A percentile compares a stretch with the other conserved stretches of the same genome.
These are phyloP conservation scores for Drosophila tsacasi DNA, from an alignment of 1,140 invertebrate genomes.

Conservation along the genomic window DNA sequence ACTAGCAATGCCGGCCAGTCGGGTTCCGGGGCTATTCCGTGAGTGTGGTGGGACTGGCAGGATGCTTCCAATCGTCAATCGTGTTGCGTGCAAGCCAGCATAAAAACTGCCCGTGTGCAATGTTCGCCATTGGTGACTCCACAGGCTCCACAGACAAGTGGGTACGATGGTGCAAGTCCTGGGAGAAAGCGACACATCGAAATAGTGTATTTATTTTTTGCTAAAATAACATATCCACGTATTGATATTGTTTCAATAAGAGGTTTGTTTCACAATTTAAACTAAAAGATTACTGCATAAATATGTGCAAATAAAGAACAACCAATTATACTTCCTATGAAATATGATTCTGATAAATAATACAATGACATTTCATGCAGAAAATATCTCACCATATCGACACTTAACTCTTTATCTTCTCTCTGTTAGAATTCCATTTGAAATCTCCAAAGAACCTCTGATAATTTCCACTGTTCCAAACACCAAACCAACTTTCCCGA, in stretches of 20 bases:
- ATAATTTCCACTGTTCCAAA: constrained; percentile 39
- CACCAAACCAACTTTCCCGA: constrained; percentile 55
- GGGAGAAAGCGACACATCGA: neutral
- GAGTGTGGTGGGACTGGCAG: constrained; percentile 41
- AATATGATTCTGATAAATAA: neutral
- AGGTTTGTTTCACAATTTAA: neutral
- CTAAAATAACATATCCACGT: too few relatives aligned
- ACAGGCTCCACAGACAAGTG: constrained; percentile 10
- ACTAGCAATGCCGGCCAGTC: constrained; percentile 17
- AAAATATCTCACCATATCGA: neutral
- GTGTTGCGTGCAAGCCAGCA: constrained; percentile 65
- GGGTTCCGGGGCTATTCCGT: constrained; percentile 15
- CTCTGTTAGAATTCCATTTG: neutral
- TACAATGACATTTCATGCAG: neutral
- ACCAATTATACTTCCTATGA: too few relatives aligned
- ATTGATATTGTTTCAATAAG: neutral
- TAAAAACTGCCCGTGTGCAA: constrained; percentile 59
- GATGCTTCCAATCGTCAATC: constrained; percentile 74
- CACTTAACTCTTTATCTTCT: neutral
- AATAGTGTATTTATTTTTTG: neutral
- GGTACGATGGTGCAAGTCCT: constrained; percentile 11
- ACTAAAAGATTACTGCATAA: neutral
- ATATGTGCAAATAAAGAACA: neutral
- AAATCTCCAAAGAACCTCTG: neutral
- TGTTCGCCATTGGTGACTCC: constrained; percentile 57